Base-by-base conservation (phyloP, 2,888 invertebrate genomes). In the Diabrotica balteata region DNA sequence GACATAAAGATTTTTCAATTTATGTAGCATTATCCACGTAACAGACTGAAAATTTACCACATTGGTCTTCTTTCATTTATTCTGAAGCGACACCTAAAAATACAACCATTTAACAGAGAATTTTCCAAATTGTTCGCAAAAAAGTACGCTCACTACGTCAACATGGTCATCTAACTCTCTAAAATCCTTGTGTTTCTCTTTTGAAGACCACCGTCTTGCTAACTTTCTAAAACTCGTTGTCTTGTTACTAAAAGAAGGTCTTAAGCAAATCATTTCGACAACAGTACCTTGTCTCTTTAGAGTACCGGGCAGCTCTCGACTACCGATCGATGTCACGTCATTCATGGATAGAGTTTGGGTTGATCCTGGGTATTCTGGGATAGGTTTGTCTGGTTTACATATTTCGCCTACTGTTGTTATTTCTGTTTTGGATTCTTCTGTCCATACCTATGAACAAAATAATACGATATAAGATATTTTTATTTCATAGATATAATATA, bases 241-340 rank as follows among this genome's bases (percentile, higher is more conserved):
- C 77, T 80, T 85, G 78, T 86, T 87, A 50, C 82, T 78, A 76
- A 88, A 88, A 70, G 84, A 84, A 4, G 88, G 88, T 71, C 86
- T 86, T 1, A 84, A 80, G 73, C 75, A 74, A 7, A 77, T 64
- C 61, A 70, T 60, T 42, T 73, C 70, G 7, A 71, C 54, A 2
- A 67, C 52, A 0, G 67, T 70, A 11, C 45, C 63, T 53, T 63
- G 61, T 57, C 60, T 58, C 11, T 66, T 69, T 57, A 67, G 63
- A 3, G 22, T 9, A 7, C 47, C n/a, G 8, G 49, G n/a, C 10
- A 8, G 45, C 9, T 22, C 42, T 4, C 7, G 43, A 54, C 54
- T 10, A 10, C 10, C 10, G 5, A 6, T 54, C 8, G 45, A 17
- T 8, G 4, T 51, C 7, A 10, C 46, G 8, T 55, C 49, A 7